Evolutionary conservation across 2,888 invertebrate species (phyloP).

Genomic region (Pristionchus arcanus): DNA sequence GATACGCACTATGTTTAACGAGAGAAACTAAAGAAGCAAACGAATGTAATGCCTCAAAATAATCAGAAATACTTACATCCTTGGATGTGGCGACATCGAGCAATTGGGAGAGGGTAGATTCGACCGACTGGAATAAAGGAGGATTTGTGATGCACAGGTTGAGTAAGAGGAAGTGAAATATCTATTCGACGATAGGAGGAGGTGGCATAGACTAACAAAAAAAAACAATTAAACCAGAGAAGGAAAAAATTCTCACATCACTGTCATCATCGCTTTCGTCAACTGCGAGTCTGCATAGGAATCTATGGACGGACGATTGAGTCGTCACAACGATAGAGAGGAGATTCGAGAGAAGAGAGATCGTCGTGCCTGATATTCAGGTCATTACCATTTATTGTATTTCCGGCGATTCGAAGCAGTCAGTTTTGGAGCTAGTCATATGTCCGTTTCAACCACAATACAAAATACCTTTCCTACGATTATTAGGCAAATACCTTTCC

Average conservation of each 20-base stretch:
- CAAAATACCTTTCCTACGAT: too few species aligned
- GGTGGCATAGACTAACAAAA: not conserved
- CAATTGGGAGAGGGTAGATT: conserved; percentile 47
- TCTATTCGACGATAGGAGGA: not conserved
- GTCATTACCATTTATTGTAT: not conserved
- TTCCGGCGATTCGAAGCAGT: too few species aligned
- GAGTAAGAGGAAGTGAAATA: not conserved
- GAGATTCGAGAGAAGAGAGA: conserved; percentile 57
- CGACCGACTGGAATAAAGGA: conserved; percentile 16
- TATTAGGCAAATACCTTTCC: too few species aligned
- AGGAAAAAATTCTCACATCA: conserved; percentile 15
- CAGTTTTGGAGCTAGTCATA: too few species aligned
- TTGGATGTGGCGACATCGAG: conserved; percentile 22
- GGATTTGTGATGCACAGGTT: not conserved
- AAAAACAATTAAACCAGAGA: not conserved
- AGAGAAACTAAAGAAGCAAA: not conserved
- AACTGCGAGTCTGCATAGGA: conserved; percentile 60
- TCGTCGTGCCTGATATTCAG: conserved; percentile 21
- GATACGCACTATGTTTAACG: too few species aligned
- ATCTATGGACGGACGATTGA: conserved; percentile 73
- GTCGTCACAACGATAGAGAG: conserved; percentile 74
- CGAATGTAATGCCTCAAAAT: too few species aligned
- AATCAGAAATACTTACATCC: not conserved
- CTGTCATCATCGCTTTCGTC: conserved; percentile 32
- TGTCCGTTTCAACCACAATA: too few species aligned